Percentiles rank a stretch among this genome's conserved stretches.
Conservation (phyloP, 2,113 vertebrate genomes). For the Thunnus thynnus region DNA sequence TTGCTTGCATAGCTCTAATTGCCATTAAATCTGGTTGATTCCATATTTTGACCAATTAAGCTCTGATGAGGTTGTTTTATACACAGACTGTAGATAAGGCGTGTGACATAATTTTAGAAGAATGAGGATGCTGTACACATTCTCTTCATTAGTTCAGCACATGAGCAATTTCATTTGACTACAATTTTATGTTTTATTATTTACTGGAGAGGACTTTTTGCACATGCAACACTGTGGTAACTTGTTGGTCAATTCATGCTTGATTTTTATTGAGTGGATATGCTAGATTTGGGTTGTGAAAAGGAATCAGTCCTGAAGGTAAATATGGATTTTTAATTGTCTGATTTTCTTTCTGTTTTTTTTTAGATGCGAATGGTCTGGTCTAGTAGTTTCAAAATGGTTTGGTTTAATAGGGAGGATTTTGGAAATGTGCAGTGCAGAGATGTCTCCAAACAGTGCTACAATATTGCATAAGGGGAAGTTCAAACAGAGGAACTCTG, state of each 20-base stretch:
- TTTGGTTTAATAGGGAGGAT: too few species aligned
- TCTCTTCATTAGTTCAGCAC: not conserved
- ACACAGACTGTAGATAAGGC: not conserved
- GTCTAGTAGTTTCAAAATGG: too few species aligned
- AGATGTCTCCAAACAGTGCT: not conserved
- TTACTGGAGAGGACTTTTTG: too few species aligned
- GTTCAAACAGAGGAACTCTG: not conserved
- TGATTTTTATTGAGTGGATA: too few species aligned
- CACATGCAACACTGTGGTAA: too few species aligned
- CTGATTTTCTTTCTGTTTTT: too few species aligned
- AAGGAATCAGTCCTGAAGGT: not conserved
- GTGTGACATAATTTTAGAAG: constrained; percentile 2
- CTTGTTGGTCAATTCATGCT: too few species aligned
- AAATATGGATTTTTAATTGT: too few species aligned
- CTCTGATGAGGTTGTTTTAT: constrained; percentile 3
- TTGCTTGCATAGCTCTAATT: constrained; percentile 10
- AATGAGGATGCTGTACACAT: not conserved
- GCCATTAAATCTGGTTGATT: constrained; percentile 16
- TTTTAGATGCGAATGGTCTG: too few species aligned
- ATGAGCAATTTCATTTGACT: not conserved
- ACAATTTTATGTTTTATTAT: too few species aligned
- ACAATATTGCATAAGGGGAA: not conserved
- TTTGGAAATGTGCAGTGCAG: not conserved
- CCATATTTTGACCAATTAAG: constrained; percentile 16
- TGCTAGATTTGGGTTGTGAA: not conserved